Evolutionary conservation across 2,888 invertebrate species (phyloP).

Genomic region (Horisme vitalbata): DNA sequence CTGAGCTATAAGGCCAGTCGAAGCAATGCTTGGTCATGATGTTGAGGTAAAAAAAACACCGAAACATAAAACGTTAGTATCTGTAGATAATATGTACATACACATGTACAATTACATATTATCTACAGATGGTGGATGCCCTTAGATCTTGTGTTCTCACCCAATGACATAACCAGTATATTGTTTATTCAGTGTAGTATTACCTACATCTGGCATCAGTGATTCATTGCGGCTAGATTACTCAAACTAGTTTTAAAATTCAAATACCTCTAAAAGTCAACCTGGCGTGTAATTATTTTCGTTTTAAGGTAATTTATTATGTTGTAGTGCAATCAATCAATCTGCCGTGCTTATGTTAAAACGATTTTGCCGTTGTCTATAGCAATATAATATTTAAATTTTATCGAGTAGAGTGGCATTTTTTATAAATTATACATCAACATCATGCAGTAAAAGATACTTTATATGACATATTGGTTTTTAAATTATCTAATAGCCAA

Average conservation of each 20-base stretch:
- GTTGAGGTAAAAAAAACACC: too few relatives aligned
- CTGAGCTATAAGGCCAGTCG: too few relatives aligned
- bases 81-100: too few relatives aligned
- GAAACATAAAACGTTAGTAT: too few relatives aligned
- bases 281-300: constrained; percentile 27
- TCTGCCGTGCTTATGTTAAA: constrained; percentile 30
- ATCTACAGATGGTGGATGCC: neutral
- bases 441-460: neutral
- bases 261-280: constrained; percentile 26
- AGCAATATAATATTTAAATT: constrained; percentile 10
- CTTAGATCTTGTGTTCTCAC: constrained; percentile 16
- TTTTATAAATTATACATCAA: neutral
- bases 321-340: constrained; percentile 27
- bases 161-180: neutral
- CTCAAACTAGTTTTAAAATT: constrained; percentile 26
- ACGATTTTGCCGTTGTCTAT: constrained; percentile 21
- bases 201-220: constrained; percentile 23
- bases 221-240: constrained; percentile 23
- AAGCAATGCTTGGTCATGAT: too few relatives aligned
- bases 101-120: too few relatives aligned
- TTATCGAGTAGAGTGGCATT: constrained; percentile 4
- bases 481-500: too few relatives aligned
- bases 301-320: constrained; percentile 30
- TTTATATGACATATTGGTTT: neutral
- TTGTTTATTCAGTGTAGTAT: constrained; percentile 16